Conservation (phyloP, 2,797 vertebrate species). For the Onychomys arenicola region DNA sequence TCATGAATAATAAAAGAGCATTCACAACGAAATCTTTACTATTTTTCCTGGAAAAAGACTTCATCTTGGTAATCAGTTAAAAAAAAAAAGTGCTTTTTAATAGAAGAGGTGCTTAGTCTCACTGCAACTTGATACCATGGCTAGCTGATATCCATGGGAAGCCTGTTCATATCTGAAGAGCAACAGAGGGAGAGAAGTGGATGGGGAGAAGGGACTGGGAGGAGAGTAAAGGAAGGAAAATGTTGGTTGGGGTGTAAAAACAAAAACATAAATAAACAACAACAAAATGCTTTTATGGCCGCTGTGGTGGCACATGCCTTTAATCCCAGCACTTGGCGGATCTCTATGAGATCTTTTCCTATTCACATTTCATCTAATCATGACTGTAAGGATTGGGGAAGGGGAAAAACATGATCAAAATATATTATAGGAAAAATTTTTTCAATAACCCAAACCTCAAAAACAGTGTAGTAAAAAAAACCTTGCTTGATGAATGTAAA, state of each 20-base stretch:
- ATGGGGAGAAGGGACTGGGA: neutral
- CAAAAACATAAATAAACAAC: neutral
- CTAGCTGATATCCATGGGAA: neutral
- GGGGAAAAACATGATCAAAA: neutral
- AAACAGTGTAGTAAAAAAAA: neutral
- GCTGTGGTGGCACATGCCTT: neutral
- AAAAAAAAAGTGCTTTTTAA: neutral
- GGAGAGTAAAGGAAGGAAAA: neutral
- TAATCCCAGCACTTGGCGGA: neutral
- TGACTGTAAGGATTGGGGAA: neutral
- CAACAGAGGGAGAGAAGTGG: neutral
- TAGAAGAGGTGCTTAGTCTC: neutral
- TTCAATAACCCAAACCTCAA: constrained; percentile 9
- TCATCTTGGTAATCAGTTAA: constrained; percentile 27
- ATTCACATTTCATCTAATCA: neutral
- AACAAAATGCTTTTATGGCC: neutral
- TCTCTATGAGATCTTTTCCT: neutral
- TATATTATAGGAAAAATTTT: neutral
- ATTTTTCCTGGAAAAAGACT: neutral
- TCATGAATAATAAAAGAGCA: constrained; percentile 49
- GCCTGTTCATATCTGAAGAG: neutral
- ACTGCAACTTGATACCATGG: neutral
- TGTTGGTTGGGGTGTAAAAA: neutral
- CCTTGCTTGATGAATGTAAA: neutral
- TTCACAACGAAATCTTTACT: neutral